Evolutionary conservation across 2,888 invertebrate species (phyloP), one percentile per base, ranked within the genome.

Genomic region (Agrypnus murinus): DNA sequence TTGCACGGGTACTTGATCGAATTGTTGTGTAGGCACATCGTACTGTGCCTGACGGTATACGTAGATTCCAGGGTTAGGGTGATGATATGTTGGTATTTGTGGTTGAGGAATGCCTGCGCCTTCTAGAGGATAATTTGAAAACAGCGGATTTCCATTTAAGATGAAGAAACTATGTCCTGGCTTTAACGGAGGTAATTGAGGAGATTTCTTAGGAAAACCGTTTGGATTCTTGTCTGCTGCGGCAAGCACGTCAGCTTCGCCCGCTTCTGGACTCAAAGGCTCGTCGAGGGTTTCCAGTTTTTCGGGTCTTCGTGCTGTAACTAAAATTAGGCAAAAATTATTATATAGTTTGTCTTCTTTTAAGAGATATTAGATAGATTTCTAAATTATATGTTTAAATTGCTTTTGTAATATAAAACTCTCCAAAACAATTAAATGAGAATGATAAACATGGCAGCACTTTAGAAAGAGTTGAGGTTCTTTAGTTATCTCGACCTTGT

Each of bases 111-210:
- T 34, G 25, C 31, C 43, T 25, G 9, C 17, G n/a, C 25, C 53
- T 50, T 55, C 38, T 43, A 71, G 32, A 7, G 65, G 71, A n/a
- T 78, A 78, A 66, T 79, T 79, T 7, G 78, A 84, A 76, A 86
- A 88, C 40, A 88, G 84, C 0, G 86, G 86, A 69, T 85, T 87
- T 76, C 84, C 90, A 75, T 90, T 89, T 0, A 90, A 85, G 31
- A 90, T 87, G 81, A 89, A 91, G 73, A 89, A 89, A 69, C 89
- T 83, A 75, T 89, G 89, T 1, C 89, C 90, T 3, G 84, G 84
- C 71, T 77, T 79, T 5, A 84, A 71, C 8, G 2, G 17, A 3
- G 57, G 57, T 3, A 55, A n/a, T n/a, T n/a, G n/a, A n/a, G 74
- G 69, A 31, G 75, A 63, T 62, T 75, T 73, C 50, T 75, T 78